Conservation (phyloP, 2,113 vertebrate genomes). For the Pristiophorus japonicus region DNA sequence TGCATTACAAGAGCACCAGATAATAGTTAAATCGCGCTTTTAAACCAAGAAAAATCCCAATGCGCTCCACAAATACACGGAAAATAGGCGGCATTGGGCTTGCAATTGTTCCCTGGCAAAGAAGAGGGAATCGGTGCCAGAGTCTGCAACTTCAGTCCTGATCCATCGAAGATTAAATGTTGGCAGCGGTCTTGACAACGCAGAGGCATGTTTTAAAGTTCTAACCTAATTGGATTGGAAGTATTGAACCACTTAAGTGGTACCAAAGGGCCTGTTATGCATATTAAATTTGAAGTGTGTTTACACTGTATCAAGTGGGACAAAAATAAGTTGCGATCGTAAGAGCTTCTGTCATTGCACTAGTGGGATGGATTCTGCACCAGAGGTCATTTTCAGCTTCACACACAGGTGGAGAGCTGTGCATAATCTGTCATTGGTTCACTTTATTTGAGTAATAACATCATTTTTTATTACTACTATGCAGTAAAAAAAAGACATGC, state of each 20-base stretch:
- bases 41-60: too few species aligned
- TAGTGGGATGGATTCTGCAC: background rate
- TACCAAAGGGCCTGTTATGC: background rate
- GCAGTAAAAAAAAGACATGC: background rate
- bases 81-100: background rate
- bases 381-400: background rate
- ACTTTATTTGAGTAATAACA: background rate
- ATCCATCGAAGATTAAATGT: background rate
- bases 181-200: background rate
- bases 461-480: background rate
- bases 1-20: background rate
- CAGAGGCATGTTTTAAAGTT: background rate
- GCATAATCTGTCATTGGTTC: background rate
- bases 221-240: background rate
- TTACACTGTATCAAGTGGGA: background rate
- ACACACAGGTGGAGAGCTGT: background rate
- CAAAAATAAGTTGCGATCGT: background rate
- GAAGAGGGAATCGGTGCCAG: background rate
- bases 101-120: background rate
- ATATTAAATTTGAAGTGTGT: background rate
- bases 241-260: background rate
- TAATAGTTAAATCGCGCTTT: background rate
- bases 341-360: background rate
- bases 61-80: background rate
- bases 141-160: background rate